Evolutionary conservation across 2,113 vertebrate species (phyloP).

Genomic region (Callipepla squamata): DNA sequence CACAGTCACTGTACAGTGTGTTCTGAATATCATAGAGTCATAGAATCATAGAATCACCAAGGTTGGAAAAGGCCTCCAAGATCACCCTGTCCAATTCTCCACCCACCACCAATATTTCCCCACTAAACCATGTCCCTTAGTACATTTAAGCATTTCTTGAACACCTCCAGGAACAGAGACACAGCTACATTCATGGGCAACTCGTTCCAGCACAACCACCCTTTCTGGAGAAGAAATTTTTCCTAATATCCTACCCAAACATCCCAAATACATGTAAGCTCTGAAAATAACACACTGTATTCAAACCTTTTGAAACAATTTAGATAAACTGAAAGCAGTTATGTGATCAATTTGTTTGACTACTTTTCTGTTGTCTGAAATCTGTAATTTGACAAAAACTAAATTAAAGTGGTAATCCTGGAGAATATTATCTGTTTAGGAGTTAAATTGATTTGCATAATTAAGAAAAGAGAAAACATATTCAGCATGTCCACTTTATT

Average conservation of each 20-base stretch:
- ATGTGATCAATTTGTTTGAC: rapidly evolving
- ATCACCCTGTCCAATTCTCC: too few species aligned
- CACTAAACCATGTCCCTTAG: too few species aligned
- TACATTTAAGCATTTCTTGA: too few species aligned
- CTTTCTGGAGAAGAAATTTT: too few species aligned
- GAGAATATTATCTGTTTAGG: not conserved
- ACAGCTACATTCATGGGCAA: too few species aligned
- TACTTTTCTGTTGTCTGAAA: not conserved
- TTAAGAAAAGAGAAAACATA: not conserved
- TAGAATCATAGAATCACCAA: too few species aligned
- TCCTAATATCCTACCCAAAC: too few species aligned
- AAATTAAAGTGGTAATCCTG: not conserved
- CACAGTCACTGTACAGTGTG: not conserved
- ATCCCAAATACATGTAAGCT: not conserved
- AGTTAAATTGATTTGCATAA: not conserved
- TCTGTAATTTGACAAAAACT: not conserved
- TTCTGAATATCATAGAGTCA: not conserved
- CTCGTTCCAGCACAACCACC: too few species aligned
- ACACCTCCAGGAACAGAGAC: too few species aligned
- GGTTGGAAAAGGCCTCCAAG: too few species aligned
- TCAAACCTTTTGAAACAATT: not conserved
- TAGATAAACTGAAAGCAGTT: not conserved
- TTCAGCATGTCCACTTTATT: not conserved
- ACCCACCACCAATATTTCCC: too few species aligned
- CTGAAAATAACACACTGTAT: not conserved